Base-by-base conservation (phyloP, 2,888 invertebrate species). In the Tenthredo distinguenda region DNA sequence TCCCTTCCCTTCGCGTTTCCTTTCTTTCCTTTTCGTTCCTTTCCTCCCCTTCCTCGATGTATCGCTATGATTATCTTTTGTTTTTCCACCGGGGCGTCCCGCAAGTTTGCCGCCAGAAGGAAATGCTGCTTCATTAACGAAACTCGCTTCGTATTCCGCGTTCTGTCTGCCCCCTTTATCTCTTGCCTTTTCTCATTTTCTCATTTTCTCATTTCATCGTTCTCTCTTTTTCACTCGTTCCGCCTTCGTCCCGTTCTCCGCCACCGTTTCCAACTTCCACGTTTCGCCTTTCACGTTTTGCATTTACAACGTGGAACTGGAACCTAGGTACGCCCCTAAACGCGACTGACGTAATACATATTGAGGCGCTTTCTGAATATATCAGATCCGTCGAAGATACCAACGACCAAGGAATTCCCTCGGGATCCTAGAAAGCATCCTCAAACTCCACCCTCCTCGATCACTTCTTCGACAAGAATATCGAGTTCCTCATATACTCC, bases 21-120 rank as follows among this genome's bases (percentile, higher is more conserved):
- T 34, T 65, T 12, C 77, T 18, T 7, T 77, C 3, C 34, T n/a
- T 77, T 26, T 40, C 76, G 31, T 21, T 26, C 26, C 26, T 26
- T 26, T 7, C 47, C n/a, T 4, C n/a, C 31, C 15, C n/a, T 40
- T 55, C 43, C 50, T 10, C 84, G 72, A 84, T 84, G 84, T 72
- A 74, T 37, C 84, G 84, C 58, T 76, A 43, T 76, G 84, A 85
- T 79, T 85, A 85, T 76, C 85, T 77, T 81, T 76, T 81, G 79
- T 85, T 85, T 85, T 85, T 62, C 71, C 58, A 43, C n/a, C 34
- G 65, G 37, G 62, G 37, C 31, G 40, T 79, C 79, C 82, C 82
- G 77, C 77, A 77, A 77, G 77, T 77, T 55, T 18, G 34, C 55
- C 55, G 34, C 71, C 40, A 55, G 77, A 77, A 77, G 77, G 77